Base-by-base conservation (phyloP, 1,140 invertebrate species). In the Lerema accius region DNA sequence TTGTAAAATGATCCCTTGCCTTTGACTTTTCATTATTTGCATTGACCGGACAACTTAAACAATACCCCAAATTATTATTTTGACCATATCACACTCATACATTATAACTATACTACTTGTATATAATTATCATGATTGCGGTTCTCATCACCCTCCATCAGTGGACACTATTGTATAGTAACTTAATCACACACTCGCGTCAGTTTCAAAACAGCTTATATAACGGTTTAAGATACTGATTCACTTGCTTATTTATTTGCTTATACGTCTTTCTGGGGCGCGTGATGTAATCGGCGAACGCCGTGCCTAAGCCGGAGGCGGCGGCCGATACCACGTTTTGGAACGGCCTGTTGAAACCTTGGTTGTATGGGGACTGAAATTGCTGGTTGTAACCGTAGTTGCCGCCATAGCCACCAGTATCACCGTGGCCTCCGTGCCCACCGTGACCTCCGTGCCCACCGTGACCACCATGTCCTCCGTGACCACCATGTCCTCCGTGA, bases 231-330 rank as follows among this genome's bases (percentile, higher is more conserved):
- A 86, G 60, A 7, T 84, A 65, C 60, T 76, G 73, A 63, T 80
- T 82, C 19, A 84, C 67, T 74, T 84, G 79, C 53, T 67, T 80
- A 51, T 84, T 78, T 16, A 81, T 72, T 15, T 77, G 67, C 48
- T 70, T 77, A 48, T 79, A 78, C 1, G 76, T 74, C 53, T 82
- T 81, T 55, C 71, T 81, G 0, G 84, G 81, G 32, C 75, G 67
- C 11, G 56, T 73, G 16, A 88, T 69, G 26, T 86, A 88, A 39
- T 75, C 73, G 0, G 79, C 74, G 0, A 88, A 61, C 0, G 68
- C 78, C 4, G 71, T 67, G 3, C 82, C 80, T 4, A 87, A 65
- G 0, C 82, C 82, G 9, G 84, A 78, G 2, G 82, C 81, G 9
- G 84, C 84, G 1, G 79, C 76, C 0, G 82, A 80, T 3, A 84